Evolutionary conservation across 64 coral and sea anemone genomes (phyloP).

Genomic region (Astreopora myriophthalma): DNA sequence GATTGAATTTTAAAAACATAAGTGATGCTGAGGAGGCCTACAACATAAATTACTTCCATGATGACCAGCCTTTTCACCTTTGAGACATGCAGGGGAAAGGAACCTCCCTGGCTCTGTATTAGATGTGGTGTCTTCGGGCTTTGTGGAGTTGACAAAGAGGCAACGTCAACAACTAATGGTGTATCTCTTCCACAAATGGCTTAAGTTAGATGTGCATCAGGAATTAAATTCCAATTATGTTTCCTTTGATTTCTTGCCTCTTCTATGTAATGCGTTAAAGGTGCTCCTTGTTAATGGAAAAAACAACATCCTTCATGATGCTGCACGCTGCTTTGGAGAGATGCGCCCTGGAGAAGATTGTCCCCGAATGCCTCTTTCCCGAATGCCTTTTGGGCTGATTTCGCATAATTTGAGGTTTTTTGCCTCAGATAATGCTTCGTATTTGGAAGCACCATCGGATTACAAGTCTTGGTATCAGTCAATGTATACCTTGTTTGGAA

Average conservation of each 20-base stretch:
- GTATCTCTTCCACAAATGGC: constrained; percentile 15
- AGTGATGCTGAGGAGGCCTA: constrained; percentile 18
- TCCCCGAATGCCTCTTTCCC: constrained; percentile 26
- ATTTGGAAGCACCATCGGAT: constrained; percentile 40
- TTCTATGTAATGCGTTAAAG: neutral
- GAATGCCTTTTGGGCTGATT: constrained; percentile 67
- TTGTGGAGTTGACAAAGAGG: constrained; percentile 23
- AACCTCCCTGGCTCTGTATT: neutral
- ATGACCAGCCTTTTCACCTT: neutral
- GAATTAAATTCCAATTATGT: neutral
- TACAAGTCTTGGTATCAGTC: constrained; percentile 59
- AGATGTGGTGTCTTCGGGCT: neutral
- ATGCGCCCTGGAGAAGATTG: neutral
- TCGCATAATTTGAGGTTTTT: constrained; percentile 68
- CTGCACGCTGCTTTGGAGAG: constrained; percentile 32
- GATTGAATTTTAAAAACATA: neutral
- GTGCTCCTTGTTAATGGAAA: constrained; percentile 7
- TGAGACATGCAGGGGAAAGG: neutral
- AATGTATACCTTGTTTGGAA: constrained; percentile 75
- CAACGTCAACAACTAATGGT: constrained; percentile 28
- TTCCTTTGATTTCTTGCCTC: constrained; percentile 13
- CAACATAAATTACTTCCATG: neutral
- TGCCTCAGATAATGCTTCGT: constrained; percentile 13
- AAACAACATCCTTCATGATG: constrained; percentile 23
- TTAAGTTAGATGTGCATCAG: constrained; percentile 2